These are phyloP conservation scores for Scelioninae gen. 1 DNA, from an alignment of 2,888 invertebrate species.

Conservation along the genomic window DNA sequence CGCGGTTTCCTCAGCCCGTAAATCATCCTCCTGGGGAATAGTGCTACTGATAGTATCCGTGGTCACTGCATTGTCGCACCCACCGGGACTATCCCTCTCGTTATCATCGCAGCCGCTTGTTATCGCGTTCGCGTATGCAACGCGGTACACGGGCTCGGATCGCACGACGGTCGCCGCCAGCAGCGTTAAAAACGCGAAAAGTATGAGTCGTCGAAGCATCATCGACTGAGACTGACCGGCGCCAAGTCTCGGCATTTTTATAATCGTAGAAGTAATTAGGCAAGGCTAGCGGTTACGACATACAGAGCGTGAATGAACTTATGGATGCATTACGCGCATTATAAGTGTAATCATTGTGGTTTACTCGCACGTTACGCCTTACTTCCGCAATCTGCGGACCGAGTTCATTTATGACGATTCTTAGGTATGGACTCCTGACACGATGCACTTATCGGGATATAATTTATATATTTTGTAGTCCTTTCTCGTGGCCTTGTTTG, in stretches of 20 bases:
- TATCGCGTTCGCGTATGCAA: conserved; percentile 56
- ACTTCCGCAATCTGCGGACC: conserved; percentile 72
- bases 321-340: conserved; percentile 77
- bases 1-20: conserved; percentile 9
- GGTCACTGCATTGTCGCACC: conserved; percentile 41
- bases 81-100: conserved; percentile 32
- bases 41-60: conserved; percentile 36
- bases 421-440: conserved; percentile 50
- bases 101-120: conserved; percentile 54
- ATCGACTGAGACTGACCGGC: conserved; percentile 78
- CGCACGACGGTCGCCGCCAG: conserved; percentile 67
- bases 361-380: conserved; percentile 73
- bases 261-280: conserved; percentile 76
- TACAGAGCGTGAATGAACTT: conserved; percentile 84
- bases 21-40: neutral
- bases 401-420: conserved; percentile 59
- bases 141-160: conserved; percentile 63
- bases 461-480: conserved; percentile 40
- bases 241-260: conserved; percentile 78
- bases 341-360: conserved; percentile 74
- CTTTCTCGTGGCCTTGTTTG: conserved; percentile 51
- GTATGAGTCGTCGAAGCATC: conserved; percentile 80
- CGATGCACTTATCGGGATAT: conserved; percentile 49
- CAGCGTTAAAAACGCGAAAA: conserved; percentile 70
- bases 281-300: conserved; percentile 80